Evolutionary conservation across 2,888 invertebrate species (phyloP), one percentile per base, ranked within the genome.

Genomic region (Drosophila vallismaia): DNA sequence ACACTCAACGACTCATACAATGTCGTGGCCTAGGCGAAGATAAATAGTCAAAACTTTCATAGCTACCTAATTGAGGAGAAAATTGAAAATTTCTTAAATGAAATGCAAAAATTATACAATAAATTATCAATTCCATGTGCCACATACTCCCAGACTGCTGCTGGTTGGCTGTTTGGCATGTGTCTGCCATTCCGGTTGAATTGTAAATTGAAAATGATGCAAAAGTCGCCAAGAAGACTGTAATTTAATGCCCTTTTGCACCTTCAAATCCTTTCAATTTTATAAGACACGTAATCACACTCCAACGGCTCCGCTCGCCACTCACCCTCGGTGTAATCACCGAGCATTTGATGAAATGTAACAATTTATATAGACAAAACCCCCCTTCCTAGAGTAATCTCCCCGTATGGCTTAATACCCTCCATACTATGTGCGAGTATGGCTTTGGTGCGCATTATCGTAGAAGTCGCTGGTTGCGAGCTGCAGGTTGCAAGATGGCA

Each of bases 331-430:
- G 45, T 55, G 79, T 77, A 79, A 82, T 79, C 77, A 79, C 73
- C 77, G 70, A 71, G 68, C 77, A 79, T 79, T 82, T 86, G 87
- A 85, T 86, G 77, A 79, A 86, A 84, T 84, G 81, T 76, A 76
- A 66, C 85, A 85, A 83, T 86, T 86, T 83, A 80, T 84, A 78
- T 68, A 80, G 80, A 81, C 76, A 76, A 75, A 74, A 75, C 74
- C 42, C 56, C 59, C 58, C 60, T 28, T 26, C 51, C 63, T 38
- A 31, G 50, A 55, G 59, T 42, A 48, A 26, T 51, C 45, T 29
- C 60, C 62, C 58, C 48, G 31, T 49, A 53, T 48, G 49, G 44
- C 44, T 44, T 38, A 33, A 4, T 28, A 14, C 38, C 12, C 12
- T 29, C 36, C 26, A 14, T 31, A 19, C 51, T 45, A 31, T 56